Base-by-base conservation (phyloP, 2,888 invertebrate genomes). In the Cyclophora punctaria region DNA sequence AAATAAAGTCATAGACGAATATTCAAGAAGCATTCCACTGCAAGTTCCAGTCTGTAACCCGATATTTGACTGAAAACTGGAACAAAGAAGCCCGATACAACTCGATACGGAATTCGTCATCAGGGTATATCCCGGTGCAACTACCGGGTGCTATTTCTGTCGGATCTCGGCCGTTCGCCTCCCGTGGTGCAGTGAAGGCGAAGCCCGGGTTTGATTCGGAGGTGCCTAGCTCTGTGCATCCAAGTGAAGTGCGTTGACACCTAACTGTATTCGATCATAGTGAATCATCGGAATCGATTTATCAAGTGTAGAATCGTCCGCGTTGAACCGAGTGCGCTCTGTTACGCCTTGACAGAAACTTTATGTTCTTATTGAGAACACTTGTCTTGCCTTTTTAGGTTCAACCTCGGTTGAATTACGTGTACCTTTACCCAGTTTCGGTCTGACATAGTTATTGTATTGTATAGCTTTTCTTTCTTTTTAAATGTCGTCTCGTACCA, bases 401-500 rank as follows among this genome's bases (percentile, higher is more conserved):
- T 58, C 63, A 82, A 63, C 85, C 86, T 86, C 80, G 83, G 58
- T 75, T 73, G 71, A 69, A 72, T 75, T 75, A 78, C 76, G 69
- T 73, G 73, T 69, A 74, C 79, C 78, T 80, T 81, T 80, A 81
- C 85, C 83, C 74, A 84, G 78, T 83, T 85, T 78, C 63, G 64
- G 62, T 64, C 69, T 80, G 78, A 80, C 78, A 75, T 75, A 73
- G 66, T 66, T 66, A 66, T 55, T 60, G 57, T 64, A 62, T 60
- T 65, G 57, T 64, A 59, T 57, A 20, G 20, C 20, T 37, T 37
- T 37, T 37, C 1, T 37, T 37, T 37, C 37, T 64, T 65, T 66
- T 66, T 65, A 66, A 74, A 93, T 93, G 93, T 93, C 93, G 60
- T 91, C 91, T 63, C 90, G 90, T 58, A 86, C 88, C 54, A 92